Evolutionary conservation across 2,797 vertebrate species (phyloP).

Genomic region (Coreius guichenoti): DNA sequence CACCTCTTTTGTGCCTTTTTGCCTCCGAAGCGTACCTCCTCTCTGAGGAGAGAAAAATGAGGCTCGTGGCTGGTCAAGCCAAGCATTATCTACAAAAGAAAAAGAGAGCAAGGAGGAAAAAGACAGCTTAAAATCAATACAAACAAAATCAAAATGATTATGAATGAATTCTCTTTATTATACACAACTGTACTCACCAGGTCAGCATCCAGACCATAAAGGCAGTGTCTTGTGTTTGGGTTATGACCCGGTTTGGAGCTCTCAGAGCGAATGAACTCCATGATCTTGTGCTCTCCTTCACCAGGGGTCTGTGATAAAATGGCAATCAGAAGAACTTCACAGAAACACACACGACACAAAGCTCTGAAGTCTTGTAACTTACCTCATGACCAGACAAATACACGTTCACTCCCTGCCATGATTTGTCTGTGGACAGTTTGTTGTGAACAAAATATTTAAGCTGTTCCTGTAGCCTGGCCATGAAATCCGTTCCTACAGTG

Average conservation of each 20-base stretch:
- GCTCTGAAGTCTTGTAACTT: constrained; percentile 42
- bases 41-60: constrained; percentile 96
- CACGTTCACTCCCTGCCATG: constrained; percentile 92
- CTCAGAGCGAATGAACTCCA: constrained; percentile 98
- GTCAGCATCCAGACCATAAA: constrained; percentile 98
- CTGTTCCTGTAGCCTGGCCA: constrained; percentile 95
- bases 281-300: constrained; percentile 99
- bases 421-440: constrained; percentile 93
- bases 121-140: not conserved
- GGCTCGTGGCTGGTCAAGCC: constrained; percentile 97
- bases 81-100: constrained; percentile 91
- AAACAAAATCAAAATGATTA: not conserved
- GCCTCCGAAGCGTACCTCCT: constrained; percentile 97
- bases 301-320: constrained; percentile 86
- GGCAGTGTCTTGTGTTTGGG: constrained; percentile 95
- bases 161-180: not conserved
- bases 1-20: constrained; percentile 96
- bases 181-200: constrained; percentile 81
- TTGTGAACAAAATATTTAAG: constrained; percentile 97
- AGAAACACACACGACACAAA: not conserved
- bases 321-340: not conserved
- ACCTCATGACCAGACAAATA: constrained; percentile 99
- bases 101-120: constrained; percentile 9
- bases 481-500: constrained; percentile 93
- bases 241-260: constrained; percentile 86